Evolutionary conservation across 2,113 vertebrate species (phyloP), one percentile per base, ranked within the genome.

Genomic region (Nothobranchius kuhntae): DNA sequence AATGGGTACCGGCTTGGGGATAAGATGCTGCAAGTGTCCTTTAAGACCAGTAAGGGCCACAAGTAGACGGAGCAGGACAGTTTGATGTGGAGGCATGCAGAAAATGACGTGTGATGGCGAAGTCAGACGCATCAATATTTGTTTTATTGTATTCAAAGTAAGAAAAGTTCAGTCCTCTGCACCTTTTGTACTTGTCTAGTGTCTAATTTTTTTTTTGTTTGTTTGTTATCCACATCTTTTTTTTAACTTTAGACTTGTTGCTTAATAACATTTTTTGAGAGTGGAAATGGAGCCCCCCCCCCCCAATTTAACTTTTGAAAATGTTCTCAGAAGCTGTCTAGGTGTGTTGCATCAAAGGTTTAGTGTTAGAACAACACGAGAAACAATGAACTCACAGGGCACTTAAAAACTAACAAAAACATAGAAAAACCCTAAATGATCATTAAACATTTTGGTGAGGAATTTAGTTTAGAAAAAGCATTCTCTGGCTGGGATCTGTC

Each of bases 1-100:
- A 98, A 98, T 52, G 97, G 96, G 89, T 98, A 98, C 92, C 95
- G 96, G 89, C 94, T 99, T 56, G 96, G 97, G 91, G 97, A 99
- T 95, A 99, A 98, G 92, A 96, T 98, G 82, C 94, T 99, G 87
- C 97, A 99, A 94, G 97, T 98, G 94, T 98, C 97, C 91, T 99
- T 99, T 92, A 99, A 99, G 94, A 99, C 97, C 89, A 99, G 94
- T 95, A 99, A 99, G 93, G 95, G 96, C 86, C 97, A 99, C 95
- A 99, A 98, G 93, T 98, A 98, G 85, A 89, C 21, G 15, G 38
- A 42, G 61, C 13, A 4, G 69, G 84, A 82, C 78, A 79, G 59
- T 72, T 53, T 3, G 53, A 73, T 69, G 77, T 77, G 62, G 71
- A 81, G 73, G 74, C 78, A 75, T 45, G 64, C 36, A 24, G 69